Conservation (phyloP, 2,113 vertebrate genomes). For the Salvator merianae region DNA sequence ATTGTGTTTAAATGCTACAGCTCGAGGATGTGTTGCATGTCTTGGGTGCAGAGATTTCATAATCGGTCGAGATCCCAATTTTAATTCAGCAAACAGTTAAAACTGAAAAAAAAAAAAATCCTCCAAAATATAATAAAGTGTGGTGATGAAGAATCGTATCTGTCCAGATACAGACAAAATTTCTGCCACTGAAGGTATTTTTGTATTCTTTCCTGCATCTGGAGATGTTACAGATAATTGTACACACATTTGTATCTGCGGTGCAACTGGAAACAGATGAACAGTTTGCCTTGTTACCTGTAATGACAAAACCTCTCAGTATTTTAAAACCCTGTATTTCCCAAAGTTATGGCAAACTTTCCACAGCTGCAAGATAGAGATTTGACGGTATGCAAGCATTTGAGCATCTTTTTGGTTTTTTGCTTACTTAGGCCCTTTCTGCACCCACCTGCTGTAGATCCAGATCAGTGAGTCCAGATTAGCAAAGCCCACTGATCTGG, state of each 20-base stretch:
- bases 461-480: too few relatives aligned
- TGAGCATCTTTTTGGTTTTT: background rate
- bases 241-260: background rate
- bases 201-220: background rate
- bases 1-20: background rate
- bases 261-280: background rate
- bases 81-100: background rate
- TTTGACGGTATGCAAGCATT: background rate
- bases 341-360: background rate
- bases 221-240: background rate
- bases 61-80: background rate
- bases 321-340: background rate
- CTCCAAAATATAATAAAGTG: background rate
- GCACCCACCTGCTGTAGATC: too few relatives aligned
- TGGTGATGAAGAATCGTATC: background rate
- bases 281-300: background rate
- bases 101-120: background rate
- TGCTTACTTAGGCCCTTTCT: background rate
- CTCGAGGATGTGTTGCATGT: background rate
- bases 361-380: background rate
- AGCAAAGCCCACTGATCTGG: too few relatives aligned
- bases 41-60: background rate
- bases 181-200: background rate
- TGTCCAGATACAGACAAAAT: background rate
- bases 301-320: background rate